Evolutionary conservation across 2,888 invertebrate species (phyloP).

Genomic region (Gari tellinella): DNA sequence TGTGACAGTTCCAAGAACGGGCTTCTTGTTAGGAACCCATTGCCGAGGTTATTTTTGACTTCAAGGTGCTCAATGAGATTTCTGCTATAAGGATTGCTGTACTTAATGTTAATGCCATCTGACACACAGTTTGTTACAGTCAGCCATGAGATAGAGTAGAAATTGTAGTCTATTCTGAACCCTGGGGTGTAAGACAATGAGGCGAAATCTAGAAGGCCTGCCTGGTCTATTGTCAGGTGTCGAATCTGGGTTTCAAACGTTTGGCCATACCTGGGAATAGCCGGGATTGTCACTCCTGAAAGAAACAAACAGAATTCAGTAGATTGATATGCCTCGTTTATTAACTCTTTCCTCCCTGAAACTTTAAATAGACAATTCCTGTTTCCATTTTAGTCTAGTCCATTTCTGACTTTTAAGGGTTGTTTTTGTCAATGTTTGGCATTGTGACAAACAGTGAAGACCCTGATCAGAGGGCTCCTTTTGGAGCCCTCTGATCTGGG

Average conservation of each 20-base stretch:
- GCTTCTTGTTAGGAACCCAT: conserved; percentile 95
- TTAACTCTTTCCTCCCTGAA: too few relatives aligned
- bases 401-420: too few relatives aligned
- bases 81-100: conserved; percentile 94
- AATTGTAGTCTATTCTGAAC: conserved; percentile 87
- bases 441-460: too few relatives aligned
- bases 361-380: too few relatives aligned
- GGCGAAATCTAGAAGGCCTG: conserved; percentile 96
- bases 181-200: conserved; percentile 87
- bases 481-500: too few relatives aligned
- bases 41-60: conserved; percentile 85
- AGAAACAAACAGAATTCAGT: neutral
- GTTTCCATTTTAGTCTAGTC: too few relatives aligned
- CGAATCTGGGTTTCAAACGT: conserved; percentile 69
- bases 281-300: conserved; percentile 77
- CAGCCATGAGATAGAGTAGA: conserved; percentile 84
- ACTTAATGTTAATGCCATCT: conserved; percentile 96
- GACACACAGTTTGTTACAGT: conserved; percentile 93
- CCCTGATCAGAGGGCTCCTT: too few relatives aligned
- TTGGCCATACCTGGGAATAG: conserved; percentile 65
- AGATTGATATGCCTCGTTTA: neutral
- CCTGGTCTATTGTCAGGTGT: conserved; percentile 83
- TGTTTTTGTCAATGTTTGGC: too few relatives aligned
- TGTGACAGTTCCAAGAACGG: conserved; percentile 87
- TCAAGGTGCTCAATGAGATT: conserved; percentile 91